Evolutionary conservation across 2,888 invertebrate species (phyloP).

Genomic region (Dioctria linearis): DNA sequence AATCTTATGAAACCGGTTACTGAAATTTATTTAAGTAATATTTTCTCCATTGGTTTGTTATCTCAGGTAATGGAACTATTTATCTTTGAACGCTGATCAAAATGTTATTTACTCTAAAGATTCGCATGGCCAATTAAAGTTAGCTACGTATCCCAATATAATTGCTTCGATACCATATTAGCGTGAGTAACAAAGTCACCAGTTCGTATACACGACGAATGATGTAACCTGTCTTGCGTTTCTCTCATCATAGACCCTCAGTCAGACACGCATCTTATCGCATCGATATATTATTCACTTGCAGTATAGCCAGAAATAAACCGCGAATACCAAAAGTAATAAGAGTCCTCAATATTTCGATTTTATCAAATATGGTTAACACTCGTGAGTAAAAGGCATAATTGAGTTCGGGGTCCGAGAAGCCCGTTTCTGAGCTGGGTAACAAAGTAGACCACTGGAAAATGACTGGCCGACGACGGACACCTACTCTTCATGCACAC

Average conservation of each 20-base stretch:
- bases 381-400: slow-evolving; percentile 10
- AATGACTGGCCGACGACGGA: neutral
- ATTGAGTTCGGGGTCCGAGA: neutral
- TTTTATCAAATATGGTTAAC: slow-evolving; percentile 44
- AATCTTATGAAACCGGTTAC: too few species aligned
- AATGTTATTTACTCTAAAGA: too few species aligned
- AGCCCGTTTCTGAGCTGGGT: neutral
- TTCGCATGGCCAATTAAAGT: too few species aligned
- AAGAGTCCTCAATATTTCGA: slow-evolving; percentile 30
- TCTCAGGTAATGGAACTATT: too few species aligned
- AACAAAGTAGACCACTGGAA: slow-evolving; percentile 24
- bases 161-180: neutral
- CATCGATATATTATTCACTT: neutral
- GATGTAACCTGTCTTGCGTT: neutral
- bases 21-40: too few species aligned
- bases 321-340: slow-evolving; percentile 30
- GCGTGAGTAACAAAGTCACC: neutral
- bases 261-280: neutral
- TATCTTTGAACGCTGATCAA: too few species aligned
- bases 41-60: too few species aligned
- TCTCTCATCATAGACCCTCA: neutral
- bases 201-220: neutral
- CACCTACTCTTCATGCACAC: neutral
- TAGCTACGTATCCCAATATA: too few species aligned
- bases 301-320: neutral